Conservation (phyloP, 2,797 vertebrate genomes). For the Myotis planiceps region DNA sequence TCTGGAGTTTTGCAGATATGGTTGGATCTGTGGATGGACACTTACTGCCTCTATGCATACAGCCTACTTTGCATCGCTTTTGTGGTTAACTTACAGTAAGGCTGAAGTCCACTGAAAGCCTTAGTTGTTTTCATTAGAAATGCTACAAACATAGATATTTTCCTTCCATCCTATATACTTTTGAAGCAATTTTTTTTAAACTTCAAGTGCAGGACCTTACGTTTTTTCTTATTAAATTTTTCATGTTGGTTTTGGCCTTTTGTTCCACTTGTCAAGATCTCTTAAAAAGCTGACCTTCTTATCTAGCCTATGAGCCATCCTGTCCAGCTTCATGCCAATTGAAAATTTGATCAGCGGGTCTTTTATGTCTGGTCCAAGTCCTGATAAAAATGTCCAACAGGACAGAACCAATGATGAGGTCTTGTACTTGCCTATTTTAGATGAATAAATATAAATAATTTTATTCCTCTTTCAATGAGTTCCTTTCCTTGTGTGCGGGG, state of each 20-base stretch:
- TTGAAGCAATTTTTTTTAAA: conserved; percentile 11
- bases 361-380: conserved; percentile 58
- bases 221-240: conserved; percentile 57
- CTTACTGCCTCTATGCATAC: not conserved
- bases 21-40: not conserved
- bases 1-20: not conserved
- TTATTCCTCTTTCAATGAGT: not conserved
- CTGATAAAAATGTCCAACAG: conserved; percentile 44
- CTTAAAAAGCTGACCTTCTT: conserved; percentile 55
- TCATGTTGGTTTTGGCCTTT: conserved; percentile 54
- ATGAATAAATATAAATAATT: conserved; percentile 49
- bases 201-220: not conserved
- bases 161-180: not conserved
- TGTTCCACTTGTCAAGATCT: conserved; percentile 58
- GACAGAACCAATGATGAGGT: not conserved
- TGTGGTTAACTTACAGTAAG: not conserved
- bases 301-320: conserved; percentile 50
- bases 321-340: conserved; percentile 36
- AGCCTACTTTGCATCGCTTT: not conserved
- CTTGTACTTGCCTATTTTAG: conserved; percentile 35
- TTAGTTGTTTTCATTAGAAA: not conserved
- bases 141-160: not conserved
- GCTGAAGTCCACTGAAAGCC: not conserved
- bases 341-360: conserved; percentile 54
- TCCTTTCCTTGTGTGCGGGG: not conserved